phyloP scores from a whole-genome alignment of 1,140 invertebrate genomes.

The Ylistrum balloti region DNA sequence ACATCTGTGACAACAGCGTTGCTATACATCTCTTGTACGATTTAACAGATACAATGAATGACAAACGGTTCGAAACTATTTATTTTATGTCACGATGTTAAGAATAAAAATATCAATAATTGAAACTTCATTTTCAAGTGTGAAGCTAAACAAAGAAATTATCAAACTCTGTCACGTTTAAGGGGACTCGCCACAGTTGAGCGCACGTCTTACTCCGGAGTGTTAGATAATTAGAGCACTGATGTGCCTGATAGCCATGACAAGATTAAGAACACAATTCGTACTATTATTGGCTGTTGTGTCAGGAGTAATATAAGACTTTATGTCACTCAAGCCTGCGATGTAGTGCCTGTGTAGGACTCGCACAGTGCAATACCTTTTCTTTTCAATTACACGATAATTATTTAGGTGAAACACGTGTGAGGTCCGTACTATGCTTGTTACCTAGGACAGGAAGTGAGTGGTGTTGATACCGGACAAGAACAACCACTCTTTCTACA shows the following conservation, averaged over 20 bases:
- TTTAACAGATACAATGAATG: not conserved
- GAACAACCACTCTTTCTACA: no score
- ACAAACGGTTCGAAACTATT: not conserved
- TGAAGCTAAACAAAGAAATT: not conserved
- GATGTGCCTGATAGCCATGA: not conserved
- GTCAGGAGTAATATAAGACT: not conserved
- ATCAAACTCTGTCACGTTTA: not conserved
- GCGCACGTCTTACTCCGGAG: not conserved
- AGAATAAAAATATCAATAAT: not conserved
- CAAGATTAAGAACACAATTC: not conserved
- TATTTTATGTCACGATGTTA: not conserved
- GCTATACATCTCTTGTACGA: not conserved
- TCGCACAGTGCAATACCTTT: not conserved
- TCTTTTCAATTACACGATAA: not conserved
- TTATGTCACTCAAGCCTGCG: not conserved
- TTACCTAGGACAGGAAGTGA: not conserved
- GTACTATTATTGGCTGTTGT: not conserved
- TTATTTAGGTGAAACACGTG: not conserved
- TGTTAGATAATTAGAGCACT: not conserved
- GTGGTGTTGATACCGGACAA: no score
- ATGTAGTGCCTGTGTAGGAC: not conserved
- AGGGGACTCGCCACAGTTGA: not conserved
- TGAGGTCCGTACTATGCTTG: no score
- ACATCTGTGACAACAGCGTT: not conserved
- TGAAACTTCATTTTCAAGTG: not conserved